Evolutionary conservation across 1,140 invertebrate genomes (phyloP).

Genomic region (Aplysia californica): DNA sequence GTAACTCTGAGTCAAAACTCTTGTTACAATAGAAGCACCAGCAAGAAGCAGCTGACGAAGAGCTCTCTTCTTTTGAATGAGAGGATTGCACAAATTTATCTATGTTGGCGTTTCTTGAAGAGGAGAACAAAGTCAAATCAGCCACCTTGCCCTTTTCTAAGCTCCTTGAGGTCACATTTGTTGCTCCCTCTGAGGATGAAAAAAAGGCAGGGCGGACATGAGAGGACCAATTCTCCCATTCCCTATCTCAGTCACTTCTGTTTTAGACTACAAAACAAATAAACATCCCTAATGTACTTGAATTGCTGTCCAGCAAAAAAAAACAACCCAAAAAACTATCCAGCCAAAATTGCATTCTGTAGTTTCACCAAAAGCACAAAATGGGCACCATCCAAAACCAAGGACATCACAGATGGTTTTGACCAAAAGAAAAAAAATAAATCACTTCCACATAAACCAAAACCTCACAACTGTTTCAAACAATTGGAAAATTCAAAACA

Average conservation of each 20-base stretch:
- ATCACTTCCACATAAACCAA: neutral
- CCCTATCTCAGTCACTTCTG: too few relatives aligned
- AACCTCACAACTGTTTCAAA: neutral
- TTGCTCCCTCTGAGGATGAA: slow-evolving; percentile 25
- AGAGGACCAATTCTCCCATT: slow-evolving; percentile 5
- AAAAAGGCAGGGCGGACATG: slow-evolving; percentile 17
- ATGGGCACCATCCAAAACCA: neutral
- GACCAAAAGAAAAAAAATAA: neutral
- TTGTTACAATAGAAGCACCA: slow-evolving; percentile 22
- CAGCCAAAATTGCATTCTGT: too few relatives aligned
- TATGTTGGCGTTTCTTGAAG: too few relatives aligned
- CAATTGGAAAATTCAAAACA: neutral
- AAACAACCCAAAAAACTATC: too few relatives aligned
- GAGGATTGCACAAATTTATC: too few relatives aligned
- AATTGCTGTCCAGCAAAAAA: too few relatives aligned
- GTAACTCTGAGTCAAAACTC: slow-evolving; percentile 6
- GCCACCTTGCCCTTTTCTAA: slow-evolving; percentile 1
- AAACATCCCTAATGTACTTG: too few relatives aligned
- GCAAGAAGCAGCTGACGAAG: neutral
- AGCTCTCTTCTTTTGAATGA: neutral
- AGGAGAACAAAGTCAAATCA: neutral
- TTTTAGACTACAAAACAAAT: too few relatives aligned
- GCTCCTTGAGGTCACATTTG: slow-evolving; percentile 7
- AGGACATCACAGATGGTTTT: neutral
- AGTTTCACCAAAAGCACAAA: too few relatives aligned